phyloP scores from a whole-genome alignment of 2,113 vertebrate genomes.

The Polypterus bichir region DNA sequence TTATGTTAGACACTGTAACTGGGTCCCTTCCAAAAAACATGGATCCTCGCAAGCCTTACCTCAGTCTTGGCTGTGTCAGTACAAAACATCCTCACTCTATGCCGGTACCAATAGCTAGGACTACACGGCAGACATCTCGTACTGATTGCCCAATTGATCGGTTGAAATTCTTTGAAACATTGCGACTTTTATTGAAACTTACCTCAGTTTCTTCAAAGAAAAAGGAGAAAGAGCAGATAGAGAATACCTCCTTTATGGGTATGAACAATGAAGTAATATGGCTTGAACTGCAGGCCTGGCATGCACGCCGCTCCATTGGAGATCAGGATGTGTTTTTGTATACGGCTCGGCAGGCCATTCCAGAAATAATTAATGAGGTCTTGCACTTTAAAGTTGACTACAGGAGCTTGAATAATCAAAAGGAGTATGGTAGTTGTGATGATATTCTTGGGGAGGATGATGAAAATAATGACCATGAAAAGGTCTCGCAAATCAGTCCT shows the following conservation, averaged over 20 bases:
- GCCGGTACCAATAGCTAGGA: conserved; percentile 71
- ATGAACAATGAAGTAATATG: conserved; percentile 94
- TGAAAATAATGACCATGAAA: conserved; percentile 31
- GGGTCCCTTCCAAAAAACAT: conserved; percentile 74
- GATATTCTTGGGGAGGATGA: conserved; percentile 45
- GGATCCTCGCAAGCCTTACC: conserved; percentile 93
- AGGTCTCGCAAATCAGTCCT: conserved; percentile 33
- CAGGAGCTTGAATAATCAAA: conserved; percentile 44
- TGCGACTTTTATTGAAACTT: conserved; percentile 89
- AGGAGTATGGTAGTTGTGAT: conserved; percentile 38
- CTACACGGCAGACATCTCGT: conserved; percentile 87
- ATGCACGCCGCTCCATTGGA: conserved; percentile 75
- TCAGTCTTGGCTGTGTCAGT: conserved; percentile 88
- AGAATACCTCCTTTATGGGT: conserved; percentile 77
- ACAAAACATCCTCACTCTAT: conserved; percentile 78
- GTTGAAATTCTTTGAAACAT: conserved; percentile 94
- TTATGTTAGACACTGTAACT: conserved; percentile 72
- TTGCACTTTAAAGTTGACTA: conserved; percentile 91
- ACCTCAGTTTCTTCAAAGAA: conserved; percentile 97
- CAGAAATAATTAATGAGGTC: conserved; percentile 91
- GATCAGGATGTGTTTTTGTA: conserved; percentile 91
- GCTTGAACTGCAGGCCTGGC: conserved; percentile 97
- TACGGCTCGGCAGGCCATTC: conserved; percentile 92
- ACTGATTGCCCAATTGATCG: conserved; percentile 92
- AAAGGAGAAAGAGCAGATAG: conserved; percentile 94